Conservation (phyloP, 2,113 vertebrate species). For the Thryonomys swinderianus region DNA sequence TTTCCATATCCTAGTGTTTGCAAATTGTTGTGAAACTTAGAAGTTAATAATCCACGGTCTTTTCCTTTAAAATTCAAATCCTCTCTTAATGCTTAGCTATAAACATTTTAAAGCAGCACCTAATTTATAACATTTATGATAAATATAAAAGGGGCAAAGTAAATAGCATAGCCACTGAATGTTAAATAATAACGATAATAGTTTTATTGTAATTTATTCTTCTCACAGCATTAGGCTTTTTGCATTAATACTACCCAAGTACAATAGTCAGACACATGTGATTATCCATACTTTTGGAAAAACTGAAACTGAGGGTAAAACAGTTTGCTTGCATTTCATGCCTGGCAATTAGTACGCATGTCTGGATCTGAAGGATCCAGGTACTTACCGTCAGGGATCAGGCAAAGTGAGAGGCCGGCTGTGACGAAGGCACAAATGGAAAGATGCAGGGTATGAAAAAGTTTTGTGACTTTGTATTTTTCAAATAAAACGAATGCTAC, state of each 20-base stretch:
- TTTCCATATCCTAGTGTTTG: background rate
- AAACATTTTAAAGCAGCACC: conserved; percentile 14
- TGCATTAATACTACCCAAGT: background rate
- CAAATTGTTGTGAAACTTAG: background rate
- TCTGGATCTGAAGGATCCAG: background rate
- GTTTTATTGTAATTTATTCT: background rate
- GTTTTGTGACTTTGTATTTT: background rate
- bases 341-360: background rate
- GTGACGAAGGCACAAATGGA: background rate
- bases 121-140: background rate
- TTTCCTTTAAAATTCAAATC: conserved; percentile 26
- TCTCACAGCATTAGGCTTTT: background rate
- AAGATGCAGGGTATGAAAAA: background rate
- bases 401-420: rapidly evolving
- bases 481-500: conserved; percentile 9
- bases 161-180: background rate
- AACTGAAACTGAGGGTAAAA: background rate
- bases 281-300: background rate
- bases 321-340: background rate
- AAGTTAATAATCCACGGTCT: background rate
- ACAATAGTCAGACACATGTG: background rate
- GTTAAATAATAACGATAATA: conserved; percentile 6
- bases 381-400: background rate
- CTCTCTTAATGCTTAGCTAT: background rate
- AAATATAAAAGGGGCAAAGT: background rate